Percentiles rank a stretch among this genome's conserved stretches.
Conservation (phyloP, 2,888 invertebrate species). For the Dynastes maya region DNA sequence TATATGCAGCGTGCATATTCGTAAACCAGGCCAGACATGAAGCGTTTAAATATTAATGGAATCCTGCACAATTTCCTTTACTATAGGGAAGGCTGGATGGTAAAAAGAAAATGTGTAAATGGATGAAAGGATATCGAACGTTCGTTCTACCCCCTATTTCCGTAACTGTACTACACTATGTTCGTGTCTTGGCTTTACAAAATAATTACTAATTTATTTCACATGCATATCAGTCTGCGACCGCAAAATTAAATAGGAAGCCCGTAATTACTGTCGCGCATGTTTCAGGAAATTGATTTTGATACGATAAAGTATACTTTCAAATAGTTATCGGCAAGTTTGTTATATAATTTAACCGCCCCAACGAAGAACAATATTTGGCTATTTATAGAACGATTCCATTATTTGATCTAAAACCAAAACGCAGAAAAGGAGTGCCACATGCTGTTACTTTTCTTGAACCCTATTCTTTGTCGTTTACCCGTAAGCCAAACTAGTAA, state of each 20-base stretch:
- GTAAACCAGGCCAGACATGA: constrained; percentile 35
- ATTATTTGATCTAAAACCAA: no score
- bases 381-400: neutral
- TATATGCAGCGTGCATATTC: constrained; percentile 31
- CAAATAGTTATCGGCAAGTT: neutral
- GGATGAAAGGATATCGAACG: constrained; percentile 42
- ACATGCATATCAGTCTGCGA: constrained; percentile 29
- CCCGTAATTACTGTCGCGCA: constrained; percentile 46
- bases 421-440: no score
- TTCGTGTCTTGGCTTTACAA: constrained; percentile 28
- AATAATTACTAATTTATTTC: constrained; percentile 36
- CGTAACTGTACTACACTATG: neutral
- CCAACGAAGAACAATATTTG: no score
- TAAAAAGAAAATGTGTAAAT: constrained; percentile 36
- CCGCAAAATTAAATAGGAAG: constrained; percentile 48
- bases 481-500: no score
- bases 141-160: neutral
- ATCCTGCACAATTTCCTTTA: constrained; percentile 31
- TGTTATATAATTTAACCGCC: no score
- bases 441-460: no score
- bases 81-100: constrained; percentile 18
- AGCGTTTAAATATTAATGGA: constrained; percentile 42
- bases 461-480: no score
- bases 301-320: constrained; percentile 28
- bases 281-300: constrained; percentile 48